A percentile compares a stretch with the other conserved stretches of the same genome.
Conservation (phyloP, 2,888 invertebrate species). For the Mimumesa dahlbomi region DNA sequence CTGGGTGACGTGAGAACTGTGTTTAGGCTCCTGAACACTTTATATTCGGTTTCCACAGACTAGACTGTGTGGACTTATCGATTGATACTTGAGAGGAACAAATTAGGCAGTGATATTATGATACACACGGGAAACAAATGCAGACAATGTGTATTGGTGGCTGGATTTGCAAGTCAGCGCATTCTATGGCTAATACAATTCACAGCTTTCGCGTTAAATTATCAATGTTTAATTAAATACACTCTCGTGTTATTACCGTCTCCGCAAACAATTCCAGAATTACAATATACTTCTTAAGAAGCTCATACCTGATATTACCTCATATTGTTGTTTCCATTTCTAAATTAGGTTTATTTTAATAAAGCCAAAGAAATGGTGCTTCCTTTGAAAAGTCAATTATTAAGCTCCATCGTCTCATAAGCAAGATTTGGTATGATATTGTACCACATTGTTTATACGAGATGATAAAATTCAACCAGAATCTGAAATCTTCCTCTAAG, state of each 20-base stretch:
- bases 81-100: conserved; percentile 48
- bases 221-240: conserved; percentile 41
- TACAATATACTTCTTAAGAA: conserved; percentile 40
- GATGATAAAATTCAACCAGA: conserved; percentile 24
- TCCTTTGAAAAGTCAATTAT: conserved; percentile 63
- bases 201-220: conserved; percentile 55
- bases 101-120: conserved; percentile 63
- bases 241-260: conserved; percentile 46
- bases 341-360: conserved; percentile 40
- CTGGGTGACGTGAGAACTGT: conserved; percentile 56
- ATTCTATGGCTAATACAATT: conserved; percentile 58
- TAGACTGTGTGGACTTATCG: conserved; percentile 52
- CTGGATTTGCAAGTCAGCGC: conserved; percentile 78
- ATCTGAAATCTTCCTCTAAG: conserved; percentile 52
- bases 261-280: conserved; percentile 46
- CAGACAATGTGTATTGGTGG: conserved; percentile 86
- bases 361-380: conserved; percentile 59
- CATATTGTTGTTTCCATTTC: conserved; percentile 49
- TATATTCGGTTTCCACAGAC: conserved; percentile 45
- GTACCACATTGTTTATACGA: conserved; percentile 28
- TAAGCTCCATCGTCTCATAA: conserved; percentile 38
- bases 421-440: conserved; percentile 31
- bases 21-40: conserved; percentile 59
- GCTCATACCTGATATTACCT: conserved; percentile 46
- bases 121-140: conserved; percentile 78